Conservation (phyloP, 2,888 invertebrate genomes). For the Pyrgus malvae region DNA sequence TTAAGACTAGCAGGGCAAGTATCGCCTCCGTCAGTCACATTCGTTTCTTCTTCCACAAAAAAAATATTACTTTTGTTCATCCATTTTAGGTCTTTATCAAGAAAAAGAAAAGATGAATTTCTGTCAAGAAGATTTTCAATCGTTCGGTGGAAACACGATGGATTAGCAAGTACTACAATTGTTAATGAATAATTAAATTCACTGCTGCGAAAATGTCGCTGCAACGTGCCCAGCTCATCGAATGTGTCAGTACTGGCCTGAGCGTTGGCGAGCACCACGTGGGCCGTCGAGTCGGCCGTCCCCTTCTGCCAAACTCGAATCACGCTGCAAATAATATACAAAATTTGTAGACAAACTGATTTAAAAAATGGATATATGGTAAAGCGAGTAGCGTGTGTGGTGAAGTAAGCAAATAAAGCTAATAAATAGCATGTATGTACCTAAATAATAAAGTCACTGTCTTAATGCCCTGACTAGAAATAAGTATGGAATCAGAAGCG, state of each 20-base stretch:
- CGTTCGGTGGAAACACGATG: neutral
- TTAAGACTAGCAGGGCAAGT: neutral
- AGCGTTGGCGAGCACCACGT: neutral
- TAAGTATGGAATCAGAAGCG: too few species aligned
- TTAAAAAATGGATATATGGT: too few species aligned
- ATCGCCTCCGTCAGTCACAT: neutral
- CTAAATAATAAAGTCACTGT: too few species aligned
- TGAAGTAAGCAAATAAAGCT: too few species aligned
- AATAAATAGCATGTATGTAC: too few species aligned
- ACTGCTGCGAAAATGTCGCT: too few species aligned
- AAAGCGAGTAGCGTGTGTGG: too few species aligned
- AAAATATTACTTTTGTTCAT: neutral
- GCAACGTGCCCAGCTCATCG: too few species aligned
- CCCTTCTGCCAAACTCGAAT: too few species aligned
- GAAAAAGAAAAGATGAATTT: conserved; percentile 1
- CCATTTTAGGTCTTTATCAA: neutral
- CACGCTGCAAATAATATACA: too few species aligned
- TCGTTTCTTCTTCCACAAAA: neutral
- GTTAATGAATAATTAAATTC: neutral
- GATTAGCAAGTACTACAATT: neutral
- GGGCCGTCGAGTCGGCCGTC: neutral
- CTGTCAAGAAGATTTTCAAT: neutral
- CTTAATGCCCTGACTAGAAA: too few species aligned
- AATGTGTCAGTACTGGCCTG: neutral
- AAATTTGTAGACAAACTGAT: too few species aligned